These are phyloP conservation scores for Reticulitermes lucifugus DNA, from an alignment of 2,888 invertebrate species.

Conservation along the genomic window DNA sequence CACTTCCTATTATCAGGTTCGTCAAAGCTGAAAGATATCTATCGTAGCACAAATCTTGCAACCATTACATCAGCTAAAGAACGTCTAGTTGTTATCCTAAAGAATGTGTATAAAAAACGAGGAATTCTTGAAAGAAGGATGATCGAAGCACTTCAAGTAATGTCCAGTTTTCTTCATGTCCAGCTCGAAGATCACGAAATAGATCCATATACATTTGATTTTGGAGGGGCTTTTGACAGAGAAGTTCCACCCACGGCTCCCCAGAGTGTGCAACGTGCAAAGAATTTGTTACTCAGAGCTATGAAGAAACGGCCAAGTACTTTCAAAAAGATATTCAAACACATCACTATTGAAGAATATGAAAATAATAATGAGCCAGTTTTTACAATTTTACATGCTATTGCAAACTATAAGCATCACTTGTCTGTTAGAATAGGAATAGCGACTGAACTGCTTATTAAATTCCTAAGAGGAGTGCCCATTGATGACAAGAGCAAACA, in stretches of 20 bases:
- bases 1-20: slow-evolving; percentile 14
- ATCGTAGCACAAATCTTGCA: slow-evolving; percentile 38
- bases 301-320: slow-evolving; percentile 26
- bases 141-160: slow-evolving; percentile 30
- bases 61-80: slow-evolving; percentile 12
- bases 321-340: slow-evolving; percentile 26
- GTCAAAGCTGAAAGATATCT: slow-evolving; percentile 14
- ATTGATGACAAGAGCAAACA: background rate
- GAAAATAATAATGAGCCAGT: slow-evolving; percentile 5
- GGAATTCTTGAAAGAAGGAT: slow-evolving; percentile 15
- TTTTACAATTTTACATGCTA: slow-evolving; percentile 21
- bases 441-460: slow-evolving; percentile 11
- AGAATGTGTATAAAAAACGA: slow-evolving; percentile 33
- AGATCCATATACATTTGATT: slow-evolving; percentile 47
- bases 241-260: slow-evolving; percentile 40
- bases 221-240: slow-evolving; percentile 32
- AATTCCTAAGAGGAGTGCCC: slow-evolving; percentile 22
- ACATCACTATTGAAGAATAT: slow-evolving; percentile 20
- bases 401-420: slow-evolving; percentile 11
- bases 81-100: slow-evolving; percentile 35
- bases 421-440: background rate
- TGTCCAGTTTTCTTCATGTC: slow-evolving; percentile 36
- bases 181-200: slow-evolving; percentile 18
- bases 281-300: slow-evolving; percentile 23
- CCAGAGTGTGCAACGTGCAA: slow-evolving; percentile 34